These are phyloP conservation scores for Aphelocoma coerulescens DNA, from an alignment of 2,113 vertebrate species.

Conservation along the genomic window DNA sequence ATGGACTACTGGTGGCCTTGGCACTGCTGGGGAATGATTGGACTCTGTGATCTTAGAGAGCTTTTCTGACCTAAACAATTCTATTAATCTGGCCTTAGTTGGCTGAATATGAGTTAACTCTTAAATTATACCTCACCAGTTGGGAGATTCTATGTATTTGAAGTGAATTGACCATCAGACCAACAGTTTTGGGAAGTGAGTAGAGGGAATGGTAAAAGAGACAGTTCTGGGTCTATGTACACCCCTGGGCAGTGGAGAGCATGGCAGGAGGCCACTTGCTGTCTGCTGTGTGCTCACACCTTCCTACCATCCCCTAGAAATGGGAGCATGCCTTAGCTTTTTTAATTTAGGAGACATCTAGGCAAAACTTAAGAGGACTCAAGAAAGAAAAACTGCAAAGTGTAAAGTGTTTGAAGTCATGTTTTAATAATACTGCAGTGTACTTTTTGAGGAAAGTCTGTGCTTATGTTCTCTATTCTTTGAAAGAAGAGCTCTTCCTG, in stretches of 20 bases:
- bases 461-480: background rate
- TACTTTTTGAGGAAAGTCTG: background rate
- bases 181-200: background rate
- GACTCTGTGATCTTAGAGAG: background rate
- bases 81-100: background rate
- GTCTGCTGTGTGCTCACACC: background rate
- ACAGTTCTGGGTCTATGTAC: fast-evolving
- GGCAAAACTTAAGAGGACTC: background rate
- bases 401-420: background rate
- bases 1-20: background rate
- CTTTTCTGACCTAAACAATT: background rate
- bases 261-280: background rate
- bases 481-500: background rate
- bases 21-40: background rate
- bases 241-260: background rate
- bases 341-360: background rate
- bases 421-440: background rate
- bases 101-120: background rate
- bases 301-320: background rate
- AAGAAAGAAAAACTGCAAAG: background rate
- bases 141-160: background rate
- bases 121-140: background rate
- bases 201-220: background rate
- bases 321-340: background rate
- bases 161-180: background rate